phyloP scores from a whole-genome alignment of 2,888 invertebrate genomes.

The Mythimna pallens region DNA sequence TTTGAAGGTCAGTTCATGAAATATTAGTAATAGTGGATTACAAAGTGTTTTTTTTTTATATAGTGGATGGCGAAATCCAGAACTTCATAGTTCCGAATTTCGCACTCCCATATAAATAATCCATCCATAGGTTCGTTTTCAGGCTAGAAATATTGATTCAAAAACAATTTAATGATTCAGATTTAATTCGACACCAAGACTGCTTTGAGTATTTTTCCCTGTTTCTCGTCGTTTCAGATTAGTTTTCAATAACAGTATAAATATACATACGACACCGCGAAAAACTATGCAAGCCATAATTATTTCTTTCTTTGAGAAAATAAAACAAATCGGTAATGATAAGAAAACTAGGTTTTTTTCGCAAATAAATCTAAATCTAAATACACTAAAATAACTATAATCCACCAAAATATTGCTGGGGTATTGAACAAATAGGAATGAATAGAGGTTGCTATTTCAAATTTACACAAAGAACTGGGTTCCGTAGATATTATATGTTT shows the following conservation, averaged over 20 bases:
- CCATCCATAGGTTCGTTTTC: too few relatives aligned
- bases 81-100: too few relatives aligned
- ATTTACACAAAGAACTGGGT: background rate
- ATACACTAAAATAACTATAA: background rate
- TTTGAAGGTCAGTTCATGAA: conserved; percentile 77
- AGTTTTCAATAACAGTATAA: background rate
- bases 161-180: too few relatives aligned
- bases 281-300: conserved; percentile 4
- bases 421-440: background rate
- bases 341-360: background rate
- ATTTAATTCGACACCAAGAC: too few relatives aligned
- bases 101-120: too few relatives aligned
- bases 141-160: too few relatives aligned
- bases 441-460: conserved; percentile 1
- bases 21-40: background rate
- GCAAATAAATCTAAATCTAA: background rate
- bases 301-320: background rate
- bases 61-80: too few relatives aligned
- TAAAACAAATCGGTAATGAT: background rate
- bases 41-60: too few relatives aligned
- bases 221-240: too few relatives aligned
- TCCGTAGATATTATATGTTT: background rate
- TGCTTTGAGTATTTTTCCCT: too few relatives aligned
- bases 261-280: background rate
- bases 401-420: conserved; percentile 1